phyloP scores from a whole-genome alignment of 1,140 invertebrate genomes.

The Drosophila pandora region DNA sequence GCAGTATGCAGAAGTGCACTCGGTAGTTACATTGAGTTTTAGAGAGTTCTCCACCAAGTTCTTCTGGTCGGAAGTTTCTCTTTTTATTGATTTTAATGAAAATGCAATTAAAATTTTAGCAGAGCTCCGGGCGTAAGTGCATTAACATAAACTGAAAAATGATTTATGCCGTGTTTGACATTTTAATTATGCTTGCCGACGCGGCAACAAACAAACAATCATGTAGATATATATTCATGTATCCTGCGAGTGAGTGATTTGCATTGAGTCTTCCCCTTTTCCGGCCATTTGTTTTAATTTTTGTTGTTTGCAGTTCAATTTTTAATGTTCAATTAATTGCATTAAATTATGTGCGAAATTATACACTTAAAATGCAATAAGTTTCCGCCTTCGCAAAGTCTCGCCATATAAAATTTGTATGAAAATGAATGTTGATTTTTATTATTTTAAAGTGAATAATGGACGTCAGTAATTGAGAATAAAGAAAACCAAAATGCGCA shows the following conservation, averaged over 20 bases:
- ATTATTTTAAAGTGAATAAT: slow-evolving; percentile 7
- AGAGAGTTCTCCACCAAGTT: slow-evolving; percentile 7
- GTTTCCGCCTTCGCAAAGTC: slow-evolving; percentile 11
- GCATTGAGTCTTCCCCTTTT: slow-evolving; percentile 49
- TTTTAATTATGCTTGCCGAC: slow-evolving; percentile 56
- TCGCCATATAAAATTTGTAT: slow-evolving; percentile 1
- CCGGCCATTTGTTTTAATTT: slow-evolving; percentile 57
- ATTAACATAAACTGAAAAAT: slow-evolving; percentile 69
- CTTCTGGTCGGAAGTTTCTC: slow-evolving; percentile 14
- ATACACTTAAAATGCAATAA: slow-evolving; percentile 46
- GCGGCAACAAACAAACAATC: slow-evolving; percentile 41
- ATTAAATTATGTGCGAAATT: slow-evolving; percentile 62
- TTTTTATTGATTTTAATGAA: slow-evolving; percentile 76
- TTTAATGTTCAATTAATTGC: slow-evolving; percentile 67
- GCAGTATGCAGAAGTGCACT: slow-evolving; percentile 34
- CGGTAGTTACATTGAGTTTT: slow-evolving; percentile 34
- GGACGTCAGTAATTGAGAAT: neutral
- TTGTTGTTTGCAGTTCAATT: slow-evolving; percentile 31
- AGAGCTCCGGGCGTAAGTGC: slow-evolving; percentile 44
- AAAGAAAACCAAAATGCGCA: neutral
- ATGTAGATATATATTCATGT: slow-evolving; percentile 23
- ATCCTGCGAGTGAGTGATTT: slow-evolving; percentile 34
- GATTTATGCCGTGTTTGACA: slow-evolving; percentile 74
- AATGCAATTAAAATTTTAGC: slow-evolving; percentile 80
- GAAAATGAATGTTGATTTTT: slow-evolving; percentile 5